Evolutionary conservation across 2,888 invertebrate species (phyloP), one percentile per base, ranked within the genome.

Genomic region (Fragum sueziense): DNA sequence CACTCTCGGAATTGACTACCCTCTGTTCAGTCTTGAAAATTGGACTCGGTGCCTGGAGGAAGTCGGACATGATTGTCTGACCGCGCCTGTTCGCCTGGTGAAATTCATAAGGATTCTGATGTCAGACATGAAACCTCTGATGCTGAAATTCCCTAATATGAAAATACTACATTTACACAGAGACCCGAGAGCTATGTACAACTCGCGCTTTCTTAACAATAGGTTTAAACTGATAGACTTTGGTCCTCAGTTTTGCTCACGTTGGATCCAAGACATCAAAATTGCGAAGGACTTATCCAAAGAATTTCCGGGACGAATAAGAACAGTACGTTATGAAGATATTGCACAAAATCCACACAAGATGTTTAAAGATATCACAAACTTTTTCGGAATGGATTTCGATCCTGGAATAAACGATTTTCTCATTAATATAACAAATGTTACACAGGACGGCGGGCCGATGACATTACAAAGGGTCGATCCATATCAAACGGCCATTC

Each of bases 141-240:
- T 76, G 17, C 75, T 47, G 20, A 29, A 51, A n/a, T 76, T 54
- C 65, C 75, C 75, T 14, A 76, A 76, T 52, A 51, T 76, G 62
- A 76, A 70, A 65, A 34, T 70, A 25, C 17, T 76, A 6, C 75
- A 76, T 52, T 33, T 76, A 6, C 61, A 70, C n/a, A 33, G 75
- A 29, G 75, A 76, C 25, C 75, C 75, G 0, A 62, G 75, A n/a
- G 75, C 70, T 1, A 70, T 76, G 6, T 54, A 41, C 17, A 62
- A 73, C 31, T 78, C 77, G n/a, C 68, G 73, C n/a, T n/a, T 17
- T 25, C 25, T 7, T 11, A 25, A 17, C 4, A 34, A 2, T 2
- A 25, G 6, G n/a, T n/a, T n/a, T n/a, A n/a, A n/a, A n/a, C 25
- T 22, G 29, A n/a, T n/a, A n/a, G 3, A 20, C 0, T 22, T n/a